Percentiles rank a stretch among this genome's conserved stretches.
Conservation (phyloP, 2,113 vertebrate species). For the Trogon surrucura region DNA sequence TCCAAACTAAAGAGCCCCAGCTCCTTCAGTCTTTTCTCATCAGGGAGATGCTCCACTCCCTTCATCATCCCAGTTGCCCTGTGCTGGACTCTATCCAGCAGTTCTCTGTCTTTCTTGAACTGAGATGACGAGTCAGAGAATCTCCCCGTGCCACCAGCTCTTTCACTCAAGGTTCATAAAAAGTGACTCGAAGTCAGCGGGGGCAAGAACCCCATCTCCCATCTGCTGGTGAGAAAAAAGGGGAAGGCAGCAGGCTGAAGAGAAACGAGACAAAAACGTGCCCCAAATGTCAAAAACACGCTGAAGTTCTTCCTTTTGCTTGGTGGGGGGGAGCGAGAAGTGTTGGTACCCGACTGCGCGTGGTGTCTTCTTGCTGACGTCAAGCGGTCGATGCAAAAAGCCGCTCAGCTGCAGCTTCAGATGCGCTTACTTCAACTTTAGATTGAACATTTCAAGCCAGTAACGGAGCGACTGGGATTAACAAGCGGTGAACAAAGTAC, state of each 20-base stretch:
- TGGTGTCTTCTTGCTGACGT: background rate
- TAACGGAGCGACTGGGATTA: background rate
- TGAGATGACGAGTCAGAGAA: background rate
- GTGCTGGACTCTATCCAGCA: too few relatives aligned
- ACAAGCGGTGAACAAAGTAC: background rate
- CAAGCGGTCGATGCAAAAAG: background rate
- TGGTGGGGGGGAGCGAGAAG: background rate
- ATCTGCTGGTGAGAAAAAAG: background rate
- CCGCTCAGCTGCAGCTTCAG: background rate
- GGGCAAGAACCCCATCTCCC: background rate
- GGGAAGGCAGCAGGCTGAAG: background rate
- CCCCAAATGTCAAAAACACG: background rate
- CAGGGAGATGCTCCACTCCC: too few relatives aligned
- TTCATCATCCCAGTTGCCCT: too few relatives aligned
- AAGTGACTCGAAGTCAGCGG: background rate
- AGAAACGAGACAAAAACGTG: background rate
- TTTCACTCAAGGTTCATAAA: background rate
- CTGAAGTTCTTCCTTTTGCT: background rate
- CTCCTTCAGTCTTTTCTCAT: too few relatives aligned
- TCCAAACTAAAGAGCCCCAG: too few relatives aligned
- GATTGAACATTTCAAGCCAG: background rate
- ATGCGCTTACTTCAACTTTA: background rate
- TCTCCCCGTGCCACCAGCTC: background rate
- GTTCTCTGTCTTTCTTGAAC: too few relatives aligned
- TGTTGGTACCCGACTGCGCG: too few relatives aligned